Conservation (phyloP, 2,113 vertebrate species). For the Kobus ellipsiprymnus region DNA sequence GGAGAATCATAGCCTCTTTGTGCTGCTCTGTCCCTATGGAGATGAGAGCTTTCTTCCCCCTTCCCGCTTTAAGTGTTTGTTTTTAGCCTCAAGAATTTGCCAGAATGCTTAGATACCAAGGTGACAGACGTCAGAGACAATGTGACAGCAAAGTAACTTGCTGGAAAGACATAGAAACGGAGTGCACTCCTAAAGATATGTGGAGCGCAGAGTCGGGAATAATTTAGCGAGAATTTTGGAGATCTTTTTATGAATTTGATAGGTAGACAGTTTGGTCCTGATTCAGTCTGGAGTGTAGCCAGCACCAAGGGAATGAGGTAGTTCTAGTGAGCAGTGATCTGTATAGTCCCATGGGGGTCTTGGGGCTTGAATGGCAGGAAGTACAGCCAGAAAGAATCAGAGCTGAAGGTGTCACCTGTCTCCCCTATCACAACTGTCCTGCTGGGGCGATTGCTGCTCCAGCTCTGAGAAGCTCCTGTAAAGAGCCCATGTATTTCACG, state of each 20-base stretch:
- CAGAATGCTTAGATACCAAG: conserved; percentile 62
- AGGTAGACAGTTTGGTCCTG: neutral
- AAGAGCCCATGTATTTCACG: neutral
- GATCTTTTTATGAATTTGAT: neutral
- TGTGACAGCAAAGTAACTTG: conserved; percentile 59
- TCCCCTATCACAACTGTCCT: neutral
- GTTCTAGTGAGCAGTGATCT: conserved; percentile 12
- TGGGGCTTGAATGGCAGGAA: neutral
- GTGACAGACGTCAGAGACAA: conserved; percentile 64
- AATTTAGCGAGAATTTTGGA: neutral
- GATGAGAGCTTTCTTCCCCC: conserved; percentile 50
- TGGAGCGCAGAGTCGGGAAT: neutral
- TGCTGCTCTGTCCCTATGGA: conserved; percentile 61
- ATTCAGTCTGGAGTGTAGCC: neutral
- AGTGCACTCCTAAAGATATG: neutral
- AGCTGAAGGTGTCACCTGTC: conserved; percentile 16
- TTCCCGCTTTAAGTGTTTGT: conserved; percentile 64
- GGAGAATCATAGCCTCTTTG: conserved; percentile 52
- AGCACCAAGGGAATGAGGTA: neutral
- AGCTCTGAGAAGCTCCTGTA: neutral
- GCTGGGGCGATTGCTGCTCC: neutral
- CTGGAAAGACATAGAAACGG: conserved; percentile 44
- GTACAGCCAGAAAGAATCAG: conserved; percentile 21
- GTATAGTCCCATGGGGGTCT: neutral
- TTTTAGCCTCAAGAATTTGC: conserved; percentile 63